Conservation (phyloP, 2,113 vertebrate genomes). For the Pycnonotus jocosus region DNA sequence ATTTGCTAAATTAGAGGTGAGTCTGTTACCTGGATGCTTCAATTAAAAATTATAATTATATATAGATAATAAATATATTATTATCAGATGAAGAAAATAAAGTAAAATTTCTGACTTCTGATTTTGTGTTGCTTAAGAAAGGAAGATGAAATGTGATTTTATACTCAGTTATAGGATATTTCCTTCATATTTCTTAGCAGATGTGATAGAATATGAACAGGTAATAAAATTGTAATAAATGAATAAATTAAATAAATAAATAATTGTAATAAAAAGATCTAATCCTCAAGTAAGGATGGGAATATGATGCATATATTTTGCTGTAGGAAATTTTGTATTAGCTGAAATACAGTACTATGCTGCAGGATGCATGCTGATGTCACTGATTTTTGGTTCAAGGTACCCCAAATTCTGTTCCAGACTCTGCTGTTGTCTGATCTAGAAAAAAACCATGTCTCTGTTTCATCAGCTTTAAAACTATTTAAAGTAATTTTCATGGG, state of each 20-base stretch:
- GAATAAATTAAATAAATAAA: too few species aligned
- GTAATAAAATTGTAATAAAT: background rate
- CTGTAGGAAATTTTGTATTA: background rate
- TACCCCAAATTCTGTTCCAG: background rate
- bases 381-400: background rate
- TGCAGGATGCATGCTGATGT: background rate
- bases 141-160: background rate
- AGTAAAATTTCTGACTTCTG: background rate
- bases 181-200: background rate
- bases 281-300: background rate
- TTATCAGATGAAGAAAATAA: background rate
- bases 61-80: background rate
- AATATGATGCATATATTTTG: background rate
- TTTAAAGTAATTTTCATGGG: background rate
- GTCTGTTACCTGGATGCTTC: background rate
- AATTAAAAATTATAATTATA: background rate
- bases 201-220: background rate
- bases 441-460: background rate
- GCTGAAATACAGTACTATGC: background rate
- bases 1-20: slow-evolving; percentile 86
- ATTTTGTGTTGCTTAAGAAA: background rate
- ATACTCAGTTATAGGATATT: background rate
- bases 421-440: background rate
- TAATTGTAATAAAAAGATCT: background rate
- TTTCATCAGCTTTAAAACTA: background rate